Evolutionary conservation across 2,888 invertebrate genomes (phyloP).

Genomic region (Scrobipalpa atriplicella): DNA sequence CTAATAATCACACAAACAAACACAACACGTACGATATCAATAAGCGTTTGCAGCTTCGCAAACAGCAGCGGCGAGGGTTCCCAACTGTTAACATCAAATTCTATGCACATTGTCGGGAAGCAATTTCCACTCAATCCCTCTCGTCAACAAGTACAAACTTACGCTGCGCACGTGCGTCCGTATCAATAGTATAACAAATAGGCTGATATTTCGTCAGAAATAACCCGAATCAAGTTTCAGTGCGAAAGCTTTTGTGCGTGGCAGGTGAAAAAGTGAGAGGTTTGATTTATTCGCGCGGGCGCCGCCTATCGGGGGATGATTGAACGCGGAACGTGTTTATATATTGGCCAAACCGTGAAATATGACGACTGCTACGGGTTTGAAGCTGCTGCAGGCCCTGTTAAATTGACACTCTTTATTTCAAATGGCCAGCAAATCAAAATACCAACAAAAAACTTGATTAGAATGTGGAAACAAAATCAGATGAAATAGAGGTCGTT

Average conservation of each 20-base stretch:
- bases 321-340: conserved; percentile 80
- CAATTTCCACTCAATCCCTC: conserved; percentile 80
- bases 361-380: conserved; percentile 70
- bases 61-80: conserved; percentile 41
- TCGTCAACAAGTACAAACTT: conserved; percentile 80
- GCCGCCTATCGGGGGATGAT: conserved; percentile 79
- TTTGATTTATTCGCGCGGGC: conserved; percentile 80
- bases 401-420: conserved; percentile 17
- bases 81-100: conserved; percentile 69
- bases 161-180: conserved; percentile 76
- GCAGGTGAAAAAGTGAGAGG: conserved; percentile 82
- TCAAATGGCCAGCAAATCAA: neutral
- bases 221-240: conserved; percentile 82
- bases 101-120: conserved; percentile 77
- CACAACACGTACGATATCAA: conserved; percentile 24
- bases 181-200: conserved; percentile 83
- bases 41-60: conserved; percentile 23
- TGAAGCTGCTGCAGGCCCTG: neutral
- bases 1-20: conserved; percentile 23
- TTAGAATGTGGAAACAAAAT: neutral
- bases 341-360: conserved; percentile 74
- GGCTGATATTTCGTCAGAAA: conserved; percentile 82
- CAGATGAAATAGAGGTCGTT: neutral
- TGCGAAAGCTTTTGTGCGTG: conserved; percentile 81
- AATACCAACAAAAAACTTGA: neutral